Base-by-base conservation (phyloP, 2,113 vertebrate genomes). In the Crocuta crocuta region DNA sequence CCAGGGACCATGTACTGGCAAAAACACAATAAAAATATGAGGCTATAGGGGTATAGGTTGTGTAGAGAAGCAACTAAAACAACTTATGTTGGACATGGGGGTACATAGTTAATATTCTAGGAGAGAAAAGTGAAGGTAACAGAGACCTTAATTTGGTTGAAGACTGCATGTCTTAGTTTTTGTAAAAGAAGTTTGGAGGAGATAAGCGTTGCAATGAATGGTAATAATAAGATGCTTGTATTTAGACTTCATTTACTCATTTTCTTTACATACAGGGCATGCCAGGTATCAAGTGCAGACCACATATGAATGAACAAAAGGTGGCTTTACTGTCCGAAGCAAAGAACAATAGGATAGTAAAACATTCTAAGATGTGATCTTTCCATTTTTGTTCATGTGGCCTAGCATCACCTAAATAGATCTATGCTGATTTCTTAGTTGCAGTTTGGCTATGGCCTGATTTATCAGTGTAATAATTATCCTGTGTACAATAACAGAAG, bases 181-280 rank as follows among this genome's bases (percentile, higher is more conserved):
- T 74, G 39, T 71, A 58, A 93, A 93, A 43, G 65, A 66, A 70
- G 39, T 55, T 78, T 78, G 10, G 48, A 87, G 61, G 45, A 65
- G 28, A 5, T 70, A 82, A 48, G 7, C 12, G 19, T 50, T 81
- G 48, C 43, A 91, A 11, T 10, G 53, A 88, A 28, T 82, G 31
- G n/a, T 79, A 7, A 81, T 66, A 91, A 95, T 45, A 26, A 74
- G 24, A 15, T 80, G 23, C 3, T 45, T 92, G 4, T n/a, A 53
- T 86, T 95, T 89, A 39, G 31, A 86, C 82, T 92, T 97, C 23
- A 58, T 61, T 76, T 74, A 50, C 10, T 45, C 26, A 48, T 48
- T 81, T 26, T 61, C 21, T 85, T 63, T 28, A 26, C 10, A 50
- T 24, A 13, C 11, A 43, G 45, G 66, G 2, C 31, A 31, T 71